Evolutionary conservation across 1,140 invertebrate species (phyloP), one percentile per base, ranked within the genome.

Genomic region (Oncopodura yosiiana): DNA sequence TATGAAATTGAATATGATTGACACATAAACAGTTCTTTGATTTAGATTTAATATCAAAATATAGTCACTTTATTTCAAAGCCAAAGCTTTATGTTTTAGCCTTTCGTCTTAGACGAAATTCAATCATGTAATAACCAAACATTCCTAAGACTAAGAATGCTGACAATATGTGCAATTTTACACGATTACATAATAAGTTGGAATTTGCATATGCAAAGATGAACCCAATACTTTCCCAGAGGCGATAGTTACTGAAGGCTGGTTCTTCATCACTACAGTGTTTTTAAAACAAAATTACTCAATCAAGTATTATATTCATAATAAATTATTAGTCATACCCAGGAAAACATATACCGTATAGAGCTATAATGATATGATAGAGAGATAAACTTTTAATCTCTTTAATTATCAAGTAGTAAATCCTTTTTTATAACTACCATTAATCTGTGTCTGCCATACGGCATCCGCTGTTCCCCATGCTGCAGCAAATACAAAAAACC

Each of bases 381-480:
- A n/a, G n/a, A n/a, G n/a, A n/a, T n/a, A n/a, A n/a, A n/a, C n/a
- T n/a, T n/a, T n/a, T n/a, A n/a, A n/a, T n/a, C n/a, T n/a, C n/a
- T n/a, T n/a, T n/a, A n/a, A n/a, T n/a, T n/a, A n/a, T n/a, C n/a
- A n/a, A n/a, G n/a, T n/a, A n/a, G n/a, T n/a, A n/a, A n/a, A n/a
- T n/a, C n/a, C n/a, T n/a, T n/a, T n/a, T n/a, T n/a, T 6, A 16
- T 49, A 19, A 4, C 12, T 49, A 55, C 92, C 89, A 67, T 96
- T 96, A 42, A 96, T 86, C 75, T 96, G 93, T 0, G 94, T 96
- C 69, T 96, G 93, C 93, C 93, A 97, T 0, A 96, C 88, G 3
- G 91, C 90, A 69, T 96, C 94, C 5, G 87, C 87, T n/a, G 94
- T 82, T 18, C 94, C 94, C 93, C 93, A 97, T 0, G 49, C 16